Evolutionary conservation across 2,113 vertebrate genomes (phyloP).

Genomic region (Calidris pygmaea): DNA sequence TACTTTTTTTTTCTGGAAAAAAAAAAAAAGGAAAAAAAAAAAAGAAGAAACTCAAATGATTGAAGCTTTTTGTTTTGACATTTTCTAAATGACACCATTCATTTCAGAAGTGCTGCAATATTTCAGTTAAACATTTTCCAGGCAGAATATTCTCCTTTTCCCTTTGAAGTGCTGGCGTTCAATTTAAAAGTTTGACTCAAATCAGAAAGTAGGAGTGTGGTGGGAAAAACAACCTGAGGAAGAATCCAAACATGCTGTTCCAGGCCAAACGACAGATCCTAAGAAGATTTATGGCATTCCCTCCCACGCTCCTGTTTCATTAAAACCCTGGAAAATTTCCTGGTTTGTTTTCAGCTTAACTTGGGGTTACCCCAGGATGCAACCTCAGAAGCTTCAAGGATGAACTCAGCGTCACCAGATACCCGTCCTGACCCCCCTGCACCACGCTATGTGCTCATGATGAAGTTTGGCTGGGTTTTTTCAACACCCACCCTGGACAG

Average conservation of each 20-base stretch:
- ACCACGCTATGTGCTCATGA: rapidly evolving
- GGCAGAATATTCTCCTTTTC: background rate
- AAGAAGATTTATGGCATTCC: background rate
- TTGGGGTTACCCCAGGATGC: background rate
- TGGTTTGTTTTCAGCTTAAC: background rate
- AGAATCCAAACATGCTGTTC: background rate
- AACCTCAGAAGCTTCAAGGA: background rate
- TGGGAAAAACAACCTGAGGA: background rate
- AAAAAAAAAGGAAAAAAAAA: no score
- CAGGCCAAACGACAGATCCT: background rate
- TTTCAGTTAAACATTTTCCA: background rate
- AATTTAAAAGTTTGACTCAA: background rate
- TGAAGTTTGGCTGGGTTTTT: background rate
- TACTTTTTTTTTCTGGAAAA: rapidly evolving
- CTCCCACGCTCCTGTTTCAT: background rate
- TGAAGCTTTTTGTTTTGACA: slow-evolving; percentile 14
- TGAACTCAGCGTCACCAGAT: background rate
- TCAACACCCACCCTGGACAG: background rate
- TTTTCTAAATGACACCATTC: background rate
- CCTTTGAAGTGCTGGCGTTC: background rate
- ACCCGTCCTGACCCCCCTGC: background rate
- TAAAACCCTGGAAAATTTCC: background rate
- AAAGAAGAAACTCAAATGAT: background rate
- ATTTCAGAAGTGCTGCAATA: background rate
- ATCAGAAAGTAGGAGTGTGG: background rate